Evolutionary conservation across 1,140 invertebrate species (phyloP), one percentile per base, ranked within the genome.

Genomic region (Pectinophora gossypiella): DNA sequence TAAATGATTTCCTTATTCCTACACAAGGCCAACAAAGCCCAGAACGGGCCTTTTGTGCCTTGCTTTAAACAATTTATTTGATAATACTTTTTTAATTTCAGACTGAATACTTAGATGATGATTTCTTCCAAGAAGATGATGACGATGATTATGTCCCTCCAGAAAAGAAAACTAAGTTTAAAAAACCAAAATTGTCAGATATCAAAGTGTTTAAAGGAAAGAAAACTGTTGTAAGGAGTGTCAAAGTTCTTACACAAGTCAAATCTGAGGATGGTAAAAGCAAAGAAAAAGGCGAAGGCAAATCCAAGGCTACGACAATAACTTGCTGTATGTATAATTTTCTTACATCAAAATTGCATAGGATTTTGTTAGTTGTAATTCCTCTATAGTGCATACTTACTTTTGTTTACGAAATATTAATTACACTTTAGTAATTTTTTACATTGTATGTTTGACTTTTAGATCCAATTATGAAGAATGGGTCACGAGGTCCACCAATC

Each of bases 381-480:
- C n/a, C n/a, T n/a, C n/a, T n/a, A n/a, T n/a, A n/a, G n/a, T n/a
- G n/a, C n/a, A n/a, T n/a, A n/a, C n/a, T n/a, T n/a, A n/a, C n/a
- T n/a, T n/a, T n/a, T n/a, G n/a, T n/a, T n/a, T n/a, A n/a, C n/a
- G n/a, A n/a, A n/a, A n/a, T n/a, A n/a, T n/a, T n/a, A n/a, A n/a
- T n/a, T n/a, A n/a, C n/a, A n/a, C n/a, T n/a, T n/a, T n/a, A n/a
- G n/a, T n/a, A n/a, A n/a, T n/a, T n/a, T n/a, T n/a, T n/a, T n/a
- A n/a, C n/a, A n/a, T n/a, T n/a, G n/a, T n/a, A n/a, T n/a, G n/a
- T n/a, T n/a, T n/a, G n/a, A n/a, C n/a, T 61, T 65, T 15, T 38
- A 83, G 81, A 83, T 71, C 83, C 81, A 2, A 73, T 86, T 49
- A 58, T 82, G 50, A 83, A 83, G 49, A 86, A 85, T 70, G 83